Percentiles rank a stretch among this genome's conserved stretches.
These are phyloP conservation scores for Vandiemenella viatica DNA, from an alignment of 2,888 invertebrate genomes.

Conservation along the genomic window DNA sequence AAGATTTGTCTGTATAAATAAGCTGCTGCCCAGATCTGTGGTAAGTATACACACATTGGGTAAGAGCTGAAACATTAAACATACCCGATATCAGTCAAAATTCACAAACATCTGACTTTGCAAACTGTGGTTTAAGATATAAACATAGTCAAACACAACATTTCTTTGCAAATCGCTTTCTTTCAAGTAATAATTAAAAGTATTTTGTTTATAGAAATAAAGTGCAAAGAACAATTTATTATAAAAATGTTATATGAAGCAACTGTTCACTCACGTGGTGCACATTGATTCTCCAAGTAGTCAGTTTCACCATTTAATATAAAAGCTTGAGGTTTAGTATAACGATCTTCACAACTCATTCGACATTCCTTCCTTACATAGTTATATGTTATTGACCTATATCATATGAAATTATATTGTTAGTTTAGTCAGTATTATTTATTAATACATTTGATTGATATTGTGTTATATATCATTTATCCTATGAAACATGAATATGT, in stretches of 20 bases:
- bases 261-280: constrained; percentile 25
- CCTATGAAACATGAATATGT: too few relatives aligned
- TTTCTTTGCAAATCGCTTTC: background rate
- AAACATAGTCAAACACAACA: background rate
- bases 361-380: constrained; percentile 30
- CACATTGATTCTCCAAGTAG: constrained; percentile 38
- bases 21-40: constrained; percentile 26
- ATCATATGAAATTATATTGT: too few relatives aligned
- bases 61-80: constrained; percentile 19
- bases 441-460: too few relatives aligned
- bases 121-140: background rate
- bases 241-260: background rate
- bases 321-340: constrained; percentile 33
- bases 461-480: too few relatives aligned
- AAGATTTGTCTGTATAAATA: constrained; percentile 28
- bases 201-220: background rate
- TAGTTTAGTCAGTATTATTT: too few relatives aligned
- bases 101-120: background rate
- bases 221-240: background rate
- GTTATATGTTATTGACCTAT: constrained; percentile 32
- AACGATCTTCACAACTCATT: constrained; percentile 33
- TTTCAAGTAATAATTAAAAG: background rate
- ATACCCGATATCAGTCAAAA: background rate
- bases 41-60: constrained; percentile 26
- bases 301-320: constrained; percentile 29